Evolutionary conservation across 1,140 invertebrate genomes (phyloP), one percentile per base, ranked within the genome.

Genomic region (Antheraea pernyi): DNA sequence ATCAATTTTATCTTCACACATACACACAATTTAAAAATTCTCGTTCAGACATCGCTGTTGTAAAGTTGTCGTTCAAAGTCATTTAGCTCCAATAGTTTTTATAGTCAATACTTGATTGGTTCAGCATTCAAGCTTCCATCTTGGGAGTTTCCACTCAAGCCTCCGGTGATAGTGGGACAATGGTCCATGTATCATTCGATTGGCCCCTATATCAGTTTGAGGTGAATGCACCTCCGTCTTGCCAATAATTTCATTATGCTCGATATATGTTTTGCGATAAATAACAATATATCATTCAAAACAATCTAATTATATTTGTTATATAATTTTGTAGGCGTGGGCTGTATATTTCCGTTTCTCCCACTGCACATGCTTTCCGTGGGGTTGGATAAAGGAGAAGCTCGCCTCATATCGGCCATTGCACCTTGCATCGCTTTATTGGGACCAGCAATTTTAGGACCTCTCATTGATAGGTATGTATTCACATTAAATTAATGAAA

Each of bases 271-370:
- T 53, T 53, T 53, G 6, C 46, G 46, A 53, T 53, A 53, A n/a
- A 16, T 53, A 53, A 7, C 16, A 53, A 53, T 53, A 53, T 53
- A 53, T 53, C 16, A 16, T 53, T 53, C 13, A 22, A 19, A 60
- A 19, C 16, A 18, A 60, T 60, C n/a, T 22, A 61, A 30, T 61
- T 22, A 61, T 10, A 18, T 61, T 61, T 6, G 19, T 19, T 60
- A 19, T 60, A 60, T 10, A 70, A 71, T 72, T 82, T 93, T 87
- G 39, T 86, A 97, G 96, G 95, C 69, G 88, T 97, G 75, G 95
- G 96, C 71, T 95, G 95, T 76, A 91, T 97, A 59, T 95, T 96
- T 75, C 95, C 96, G 13, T 96, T 96, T 82, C 94, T 97, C 30
- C 94, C 95, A 3, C 88, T 95, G 9, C 96, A 97, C 84, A 97